A percentile compares a stretch with the other conserved stretches of the same genome.
Conservation (phyloP, 2,888 invertebrate genomes). For the Tupiocoris notatus region DNA sequence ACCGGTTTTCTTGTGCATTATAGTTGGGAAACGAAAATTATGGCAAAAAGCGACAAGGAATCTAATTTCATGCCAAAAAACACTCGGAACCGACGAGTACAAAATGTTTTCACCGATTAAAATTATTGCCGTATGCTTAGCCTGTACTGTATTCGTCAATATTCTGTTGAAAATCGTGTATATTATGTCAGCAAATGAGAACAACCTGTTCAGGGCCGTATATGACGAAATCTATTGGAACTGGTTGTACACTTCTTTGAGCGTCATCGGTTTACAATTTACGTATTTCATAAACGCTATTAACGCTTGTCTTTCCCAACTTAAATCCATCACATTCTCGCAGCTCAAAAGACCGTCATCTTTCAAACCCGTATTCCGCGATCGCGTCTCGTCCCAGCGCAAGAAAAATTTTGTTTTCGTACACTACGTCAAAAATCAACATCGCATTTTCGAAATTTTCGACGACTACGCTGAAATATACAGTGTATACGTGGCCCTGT, state of each 20-base stretch:
- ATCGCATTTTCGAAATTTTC: not conserved
- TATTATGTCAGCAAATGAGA: not conserved
- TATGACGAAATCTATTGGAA: not conserved
- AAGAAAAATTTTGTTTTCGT: not conserved
- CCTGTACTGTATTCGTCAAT: not conserved
- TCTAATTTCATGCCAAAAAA: not conserved
- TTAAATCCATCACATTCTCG: not conserved
- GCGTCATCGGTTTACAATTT: not conserved
- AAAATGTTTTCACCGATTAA: not conserved
- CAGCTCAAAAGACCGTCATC: not conserved
- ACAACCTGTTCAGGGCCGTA: not conserved
- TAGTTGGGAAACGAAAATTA: not conserved
- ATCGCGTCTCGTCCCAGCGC: not conserved
- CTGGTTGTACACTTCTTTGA: not conserved
- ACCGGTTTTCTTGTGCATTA: not conserved
- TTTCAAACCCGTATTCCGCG: not conserved
- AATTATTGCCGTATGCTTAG: not conserved
- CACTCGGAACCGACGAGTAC: not conserved
- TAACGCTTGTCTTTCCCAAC: not conserved
- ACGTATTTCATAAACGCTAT: not conserved
- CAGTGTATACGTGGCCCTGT: not conserved
- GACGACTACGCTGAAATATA: not conserved
- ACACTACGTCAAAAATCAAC: not conserved
- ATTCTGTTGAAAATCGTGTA: not conserved
- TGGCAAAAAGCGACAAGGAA: not conserved